A percentile compares a stretch with the other conserved stretches of the same genome.
Evolutionary conservation across 2,888 invertebrate species (phyloP).

Genomic region (Cabera pusaria): DNA sequence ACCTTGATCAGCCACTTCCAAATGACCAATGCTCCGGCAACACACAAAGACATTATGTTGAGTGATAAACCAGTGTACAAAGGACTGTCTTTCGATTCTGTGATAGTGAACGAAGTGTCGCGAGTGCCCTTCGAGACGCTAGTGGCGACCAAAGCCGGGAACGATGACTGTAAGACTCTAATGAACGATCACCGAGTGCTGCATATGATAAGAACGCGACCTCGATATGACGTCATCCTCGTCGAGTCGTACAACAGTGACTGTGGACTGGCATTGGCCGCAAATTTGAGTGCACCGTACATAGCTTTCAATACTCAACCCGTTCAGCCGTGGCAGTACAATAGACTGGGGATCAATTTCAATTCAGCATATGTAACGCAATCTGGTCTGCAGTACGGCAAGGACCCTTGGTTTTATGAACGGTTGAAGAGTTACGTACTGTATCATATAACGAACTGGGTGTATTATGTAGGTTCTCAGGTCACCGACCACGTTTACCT

Average conservation of each 20-base stretch:
- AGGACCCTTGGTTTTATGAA: slow-evolving; percentile 73
- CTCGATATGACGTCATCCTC: slow-evolving; percentile 87
- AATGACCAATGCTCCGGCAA: slow-evolving; percentile 66
- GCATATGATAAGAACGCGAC: slow-evolving; percentile 74
- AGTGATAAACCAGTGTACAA: slow-evolving; percentile 65
- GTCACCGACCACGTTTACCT: slow-evolving; percentile 70
- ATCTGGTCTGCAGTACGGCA: slow-evolving; percentile 68
- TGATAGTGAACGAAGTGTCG: slow-evolving; percentile 72
- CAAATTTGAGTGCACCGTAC: slow-evolving; percentile 86
- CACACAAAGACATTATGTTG: slow-evolving; percentile 81
- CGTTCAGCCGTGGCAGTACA: slow-evolving; percentile 80
- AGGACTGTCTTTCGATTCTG: slow-evolving; percentile 74
- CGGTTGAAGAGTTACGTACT: slow-evolving; percentile 66
- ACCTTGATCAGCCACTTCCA: slow-evolving; percentile 80
- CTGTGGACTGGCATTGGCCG: slow-evolving; percentile 87
- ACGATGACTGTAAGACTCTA: slow-evolving; percentile 74
- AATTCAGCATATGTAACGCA: slow-evolving; percentile 79
- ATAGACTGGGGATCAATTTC: slow-evolving; percentile 74
- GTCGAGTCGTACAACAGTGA: slow-evolving; percentile 90
- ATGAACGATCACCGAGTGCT: slow-evolving; percentile 78
- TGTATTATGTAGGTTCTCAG: slow-evolving; percentile 73
- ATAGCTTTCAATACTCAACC: slow-evolving; percentile 83
- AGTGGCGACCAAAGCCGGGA: slow-evolving; percentile 73
- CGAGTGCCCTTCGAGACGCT: slow-evolving; percentile 75
- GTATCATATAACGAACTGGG: slow-evolving; percentile 70